Base-by-base conservation (phyloP, 2,113 vertebrate species). In the Psilopsiagon aymara region DNA sequence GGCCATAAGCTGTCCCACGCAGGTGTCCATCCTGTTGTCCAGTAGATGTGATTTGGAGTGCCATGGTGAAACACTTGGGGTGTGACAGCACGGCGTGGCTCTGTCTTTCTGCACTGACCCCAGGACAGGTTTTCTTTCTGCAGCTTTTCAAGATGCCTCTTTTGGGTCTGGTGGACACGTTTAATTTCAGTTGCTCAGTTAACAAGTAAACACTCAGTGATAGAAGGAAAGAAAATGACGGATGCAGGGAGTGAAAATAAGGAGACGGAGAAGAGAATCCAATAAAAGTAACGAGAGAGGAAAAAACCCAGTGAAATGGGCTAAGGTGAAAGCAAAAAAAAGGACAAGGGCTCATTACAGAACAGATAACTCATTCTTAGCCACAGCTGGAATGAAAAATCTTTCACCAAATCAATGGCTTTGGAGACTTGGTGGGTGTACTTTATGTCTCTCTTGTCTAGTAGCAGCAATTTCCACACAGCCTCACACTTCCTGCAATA, bases 291-390 rank as follows among this genome's bases (percentile, higher is more conserved):
- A 66, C 60, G 21, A 11, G 39, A 84, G n/a, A 53, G 33, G 17
- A 12, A 19, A 7, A 25, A 69, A 79, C 41, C 3, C 1, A 20
- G 29, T 83, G 80, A 88, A 91, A 81, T n/a, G 70, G 76, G 76
- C 88, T 96, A 91, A 97, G 80, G 80, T 66, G 80, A 92, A 91
- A 90, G 80, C 39, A 33, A 77, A 79, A 64, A 66, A 81, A 18
- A 53, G 70, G 52, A 33, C 13, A 17, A 2, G 17, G 16, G 14
- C 75, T 85, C 9, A n/a, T 90, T 93, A 85, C 29, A 71, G 79
- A 90, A 88, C 25, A 94, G 94, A 91, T 89, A 90, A 77, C 2
- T 4, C 90, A 95, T 95, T 86, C 71, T 90, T 82, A 90, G 70
- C 76, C 73, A 52, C 55, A 87, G 67, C 55, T 70, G 69, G 74